Base-by-base conservation (phyloP, 2,888 invertebrate species). In the Orthosia incerta region DNA sequence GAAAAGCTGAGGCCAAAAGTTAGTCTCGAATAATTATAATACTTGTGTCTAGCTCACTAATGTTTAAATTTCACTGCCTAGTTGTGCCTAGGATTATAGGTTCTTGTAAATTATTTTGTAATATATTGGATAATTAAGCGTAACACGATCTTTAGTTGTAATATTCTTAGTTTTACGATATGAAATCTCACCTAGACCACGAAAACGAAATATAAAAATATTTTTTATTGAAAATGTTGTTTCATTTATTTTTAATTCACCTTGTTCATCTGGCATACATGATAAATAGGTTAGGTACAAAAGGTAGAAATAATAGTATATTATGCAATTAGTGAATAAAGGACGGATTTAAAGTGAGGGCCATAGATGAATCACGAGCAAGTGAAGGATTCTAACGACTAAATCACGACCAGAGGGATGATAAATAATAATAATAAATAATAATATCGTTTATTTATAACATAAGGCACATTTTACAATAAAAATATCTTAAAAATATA, bases 71-170 rank as follows among this genome's bases (percentile, higher is more conserved):
- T 91, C 94, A 94, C 94, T 95, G 95, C 94, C 95, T 93, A 90
- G 89, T 88, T 90, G 77, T 86, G 83, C 89, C 81, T 85, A 86
- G 83, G 71, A 79, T 91, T 89, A 87, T 82, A 77, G 74, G 78
- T 86, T 89, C 88, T 88, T 94, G 92, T 94, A 95, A 94, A 94
- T 93, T 94, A 94, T 93, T 94, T 89, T 94, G 93, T 94, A 93
- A 91, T 91, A 93, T 94, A 94, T 92, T 91, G 90, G 87, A 87
- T 81, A 85, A 86, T 71, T 90, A 89, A 79, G 75, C 73, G 67
- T 87, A 90, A 82, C 84, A 81, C 68, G 74, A 80, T 79, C 74
- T 82, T 67, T 90, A 89, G 76, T 77, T 82, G 65, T 86, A 89
- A 80, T 85, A 87, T 85, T 88, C 85, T 88, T 90, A 90, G 89